Evolutionary conservation across 2,888 invertebrate species (phyloP).

Genomic region (Buathra laborator): DNA sequence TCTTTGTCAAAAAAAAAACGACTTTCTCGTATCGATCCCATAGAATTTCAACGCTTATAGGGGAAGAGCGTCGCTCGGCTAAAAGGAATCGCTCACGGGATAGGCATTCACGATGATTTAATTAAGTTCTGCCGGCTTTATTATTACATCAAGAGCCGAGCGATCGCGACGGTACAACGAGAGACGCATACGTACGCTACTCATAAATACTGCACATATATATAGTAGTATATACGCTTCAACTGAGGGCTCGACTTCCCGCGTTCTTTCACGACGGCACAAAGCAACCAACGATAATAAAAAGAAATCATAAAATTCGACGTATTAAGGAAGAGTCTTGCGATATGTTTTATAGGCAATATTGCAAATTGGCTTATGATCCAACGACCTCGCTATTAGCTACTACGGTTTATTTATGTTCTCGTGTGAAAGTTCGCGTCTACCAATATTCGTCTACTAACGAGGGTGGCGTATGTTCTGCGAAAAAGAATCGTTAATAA

Average conservation of each 20-base stretch:
- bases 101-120: conserved; percentile 62
- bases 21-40: conserved; percentile 54
- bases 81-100: conserved; percentile 48
- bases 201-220: background rate
- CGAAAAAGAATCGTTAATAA: conserved; percentile 32
- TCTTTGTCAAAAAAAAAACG: background rate
- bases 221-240: background rate
- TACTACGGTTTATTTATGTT: conserved; percentile 41
- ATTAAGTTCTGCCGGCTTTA: conserved; percentile 55
- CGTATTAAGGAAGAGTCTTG: conserved; percentile 15
- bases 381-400: background rate
- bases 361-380: conserved; percentile 44
- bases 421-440: conserved; percentile 4
- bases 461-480: conserved; percentile 7
- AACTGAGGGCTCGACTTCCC: background rate
- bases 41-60: conserved; percentile 47
- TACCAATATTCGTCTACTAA: conserved; percentile 6
- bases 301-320: conserved; percentile 42
- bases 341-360: conserved; percentile 34
- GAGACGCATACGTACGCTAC: background rate
- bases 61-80: conserved; percentile 38
- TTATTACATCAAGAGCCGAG: conserved; percentile 53
- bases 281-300: conserved; percentile 37
- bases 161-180: conserved; percentile 45
- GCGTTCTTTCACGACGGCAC: conserved; percentile 7